Conservation (phyloP, 1,140 invertebrate species). For the Leptoteleia sp. region DNA sequence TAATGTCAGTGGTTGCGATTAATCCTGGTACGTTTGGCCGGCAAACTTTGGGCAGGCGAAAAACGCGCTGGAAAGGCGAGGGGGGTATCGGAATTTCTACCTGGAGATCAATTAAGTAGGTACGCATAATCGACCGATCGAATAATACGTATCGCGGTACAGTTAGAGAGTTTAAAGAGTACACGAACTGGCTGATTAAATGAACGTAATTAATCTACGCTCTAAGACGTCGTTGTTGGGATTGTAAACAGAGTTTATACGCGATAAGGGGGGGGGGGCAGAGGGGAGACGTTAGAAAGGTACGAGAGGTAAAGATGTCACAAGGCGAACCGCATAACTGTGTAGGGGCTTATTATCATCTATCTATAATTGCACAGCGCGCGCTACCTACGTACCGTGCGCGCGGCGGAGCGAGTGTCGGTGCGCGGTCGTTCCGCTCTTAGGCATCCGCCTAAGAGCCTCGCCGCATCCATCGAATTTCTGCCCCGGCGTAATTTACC, state of each 20-base stretch:
- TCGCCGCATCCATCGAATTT: slow-evolving; percentile 43
- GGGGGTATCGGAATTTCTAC: no score
- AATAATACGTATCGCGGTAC: slow-evolving; percentile 17
- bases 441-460: slow-evolving; percentile 25
- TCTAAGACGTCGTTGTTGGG: slow-evolving; percentile 19
- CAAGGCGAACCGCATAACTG: slow-evolving; percentile 79
- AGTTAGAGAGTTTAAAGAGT: slow-evolving; percentile 45
- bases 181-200: slow-evolving; percentile 31
- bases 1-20: no score
- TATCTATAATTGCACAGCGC: slow-evolving; percentile 60
- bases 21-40: no score
- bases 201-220: slow-evolving; percentile 32
- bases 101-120: slow-evolving; percentile 22
- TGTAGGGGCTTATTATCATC: slow-evolving; percentile 73
- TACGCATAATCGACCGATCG: not conserved
- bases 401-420: slow-evolving; percentile 15
- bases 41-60: no score
- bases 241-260: slow-evolving; percentile 52
- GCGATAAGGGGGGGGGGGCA: no score
- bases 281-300: slow-evolving; percentile 78
- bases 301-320: slow-evolving; percentile 74
- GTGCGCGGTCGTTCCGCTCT: slow-evolving; percentile 21
- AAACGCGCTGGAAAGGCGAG: no score
- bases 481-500: slow-evolving; percentile 41
- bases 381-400: slow-evolving; percentile 51